phyloP scores from a whole-genome alignment of 2,113 vertebrate genomes.

The Pipa parva region DNA sequence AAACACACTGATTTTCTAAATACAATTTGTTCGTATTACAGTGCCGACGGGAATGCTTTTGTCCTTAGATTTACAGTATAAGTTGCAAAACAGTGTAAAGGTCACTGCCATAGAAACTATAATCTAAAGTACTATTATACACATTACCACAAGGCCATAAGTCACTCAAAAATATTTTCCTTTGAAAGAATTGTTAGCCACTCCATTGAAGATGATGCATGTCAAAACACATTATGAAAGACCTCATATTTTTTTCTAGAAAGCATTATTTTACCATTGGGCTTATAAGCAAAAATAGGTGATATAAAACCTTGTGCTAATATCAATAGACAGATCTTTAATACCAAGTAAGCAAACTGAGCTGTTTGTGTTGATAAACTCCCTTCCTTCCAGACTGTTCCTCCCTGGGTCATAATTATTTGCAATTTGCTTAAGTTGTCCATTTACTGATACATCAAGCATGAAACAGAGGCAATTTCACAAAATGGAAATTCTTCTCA shows the following conservation, averaged over 20 bases:
- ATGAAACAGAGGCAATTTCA: slow-evolving; percentile 99
- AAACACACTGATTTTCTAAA: too few species aligned
- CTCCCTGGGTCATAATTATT: slow-evolving; percentile 98
- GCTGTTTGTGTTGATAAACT: slow-evolving; percentile 95
- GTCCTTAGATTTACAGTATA: too few species aligned
- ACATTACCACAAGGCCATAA: slow-evolving; percentile 12
- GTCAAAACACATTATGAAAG: slow-evolving; percentile 38
- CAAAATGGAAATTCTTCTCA: slow-evolving; percentile 95
- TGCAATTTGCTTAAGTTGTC: slow-evolving; percentile 99
- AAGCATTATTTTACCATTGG: slow-evolving; percentile 49
- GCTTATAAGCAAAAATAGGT: slow-evolving; percentile 38
- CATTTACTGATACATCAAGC: slow-evolving; percentile 99
- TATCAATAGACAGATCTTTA: slow-evolving; percentile 82
- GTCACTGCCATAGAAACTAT: slow-evolving; percentile 7
- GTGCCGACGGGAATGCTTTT: too few species aligned
- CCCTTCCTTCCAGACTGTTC: slow-evolving; percentile 85
- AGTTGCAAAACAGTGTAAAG: slow-evolving; percentile 2
- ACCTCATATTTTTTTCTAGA: slow-evolving; percentile 9
- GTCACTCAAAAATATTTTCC: slow-evolving; percentile 27
- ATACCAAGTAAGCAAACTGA: slow-evolving; percentile 92
- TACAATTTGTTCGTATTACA: too few species aligned
- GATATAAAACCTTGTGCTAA: slow-evolving; percentile 53
- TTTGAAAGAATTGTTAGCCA: slow-evolving; percentile 38
- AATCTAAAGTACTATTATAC: slow-evolving; percentile 22
- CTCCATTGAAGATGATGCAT: slow-evolving; percentile 47